Percentiles rank a stretch among this genome's conserved stretches.
phyloP scores from a whole-genome alignment of 2,888 invertebrate genomes.

The Aelia acuminata region DNA sequence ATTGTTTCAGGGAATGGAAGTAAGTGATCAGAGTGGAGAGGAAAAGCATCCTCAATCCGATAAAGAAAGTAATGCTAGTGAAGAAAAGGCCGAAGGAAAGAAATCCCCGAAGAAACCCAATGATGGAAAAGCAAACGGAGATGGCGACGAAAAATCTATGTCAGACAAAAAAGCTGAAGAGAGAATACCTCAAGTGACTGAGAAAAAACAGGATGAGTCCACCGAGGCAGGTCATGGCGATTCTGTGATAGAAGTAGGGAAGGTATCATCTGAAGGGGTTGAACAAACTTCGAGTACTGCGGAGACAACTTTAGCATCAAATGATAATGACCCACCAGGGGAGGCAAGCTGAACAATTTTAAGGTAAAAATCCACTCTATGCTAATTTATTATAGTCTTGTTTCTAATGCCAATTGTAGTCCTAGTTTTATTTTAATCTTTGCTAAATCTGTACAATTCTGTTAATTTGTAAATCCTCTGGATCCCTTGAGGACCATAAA shows the following conservation, averaged over 20 bases:
- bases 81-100: background rate
- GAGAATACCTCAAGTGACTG: slow-evolving; percentile 13
- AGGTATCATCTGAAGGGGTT: background rate
- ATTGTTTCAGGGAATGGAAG: slow-evolving; percentile 2
- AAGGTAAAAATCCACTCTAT: background rate
- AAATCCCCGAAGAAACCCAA: background rate
- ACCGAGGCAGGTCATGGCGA: background rate
- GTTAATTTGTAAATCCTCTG: background rate
- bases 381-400: background rate
- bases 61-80: background rate
- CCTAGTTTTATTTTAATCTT: no score
- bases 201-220: background rate
- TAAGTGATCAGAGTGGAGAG: background rate
- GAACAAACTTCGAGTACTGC: background rate
- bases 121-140: background rate
- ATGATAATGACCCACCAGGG: background rate
- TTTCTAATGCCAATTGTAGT: no score
- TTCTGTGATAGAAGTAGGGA: background rate
- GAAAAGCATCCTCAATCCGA: background rate
- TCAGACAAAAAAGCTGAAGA: background rate
- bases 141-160: background rate
- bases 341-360: background rate
- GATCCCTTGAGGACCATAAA: no score
- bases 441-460: no score
- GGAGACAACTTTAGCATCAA: background rate